These are phyloP conservation scores for Brachionus rotundiformis DNA, from an alignment of 1,140 invertebrate genomes.

Conservation along the genomic window DNA sequence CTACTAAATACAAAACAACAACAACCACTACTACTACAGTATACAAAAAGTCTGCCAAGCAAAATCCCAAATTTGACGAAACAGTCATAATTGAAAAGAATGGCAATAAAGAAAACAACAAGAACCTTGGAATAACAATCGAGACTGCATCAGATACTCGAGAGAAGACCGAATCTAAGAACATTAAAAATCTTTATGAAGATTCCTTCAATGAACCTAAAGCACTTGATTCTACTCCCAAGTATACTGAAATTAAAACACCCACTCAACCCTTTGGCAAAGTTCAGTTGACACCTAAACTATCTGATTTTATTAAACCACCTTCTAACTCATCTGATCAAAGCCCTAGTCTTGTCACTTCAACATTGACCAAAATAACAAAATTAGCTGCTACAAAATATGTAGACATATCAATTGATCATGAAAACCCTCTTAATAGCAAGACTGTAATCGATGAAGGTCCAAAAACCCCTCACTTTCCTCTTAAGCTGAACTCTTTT, in stretches of 20 bases:
- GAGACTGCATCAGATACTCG: background rate
- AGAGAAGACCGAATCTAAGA: background rate
- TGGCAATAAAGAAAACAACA: constrained; percentile 8
- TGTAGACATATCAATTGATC: constrained; percentile 24
- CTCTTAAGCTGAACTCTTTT: background rate
- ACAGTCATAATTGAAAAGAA: background rate
- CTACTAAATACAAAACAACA: constrained; percentile 1
- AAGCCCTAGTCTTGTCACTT: background rate
- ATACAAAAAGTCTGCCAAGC: background rate
- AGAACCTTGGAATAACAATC: background rate
- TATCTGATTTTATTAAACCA: constrained; percentile 24
- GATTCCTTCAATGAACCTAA: background rate
- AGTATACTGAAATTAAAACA: background rate
- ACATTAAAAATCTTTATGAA: background rate
- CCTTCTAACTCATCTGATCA: background rate
- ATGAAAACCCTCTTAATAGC: constrained; percentile 1
- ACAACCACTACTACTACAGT: constrained; percentile 8
- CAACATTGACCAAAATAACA: background rate
- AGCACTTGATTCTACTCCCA: background rate
- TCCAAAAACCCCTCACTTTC: constrained; percentile 19
- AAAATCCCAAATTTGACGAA: background rate
- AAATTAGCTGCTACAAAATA: background rate
- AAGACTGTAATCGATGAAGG: background rate
- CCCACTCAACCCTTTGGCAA: background rate
- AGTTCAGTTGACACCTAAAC: constrained; percentile 6